Evolutionary conservation across 2,888 invertebrate species (phyloP).

Genomic region (Meiosimyza platycephala): DNA sequence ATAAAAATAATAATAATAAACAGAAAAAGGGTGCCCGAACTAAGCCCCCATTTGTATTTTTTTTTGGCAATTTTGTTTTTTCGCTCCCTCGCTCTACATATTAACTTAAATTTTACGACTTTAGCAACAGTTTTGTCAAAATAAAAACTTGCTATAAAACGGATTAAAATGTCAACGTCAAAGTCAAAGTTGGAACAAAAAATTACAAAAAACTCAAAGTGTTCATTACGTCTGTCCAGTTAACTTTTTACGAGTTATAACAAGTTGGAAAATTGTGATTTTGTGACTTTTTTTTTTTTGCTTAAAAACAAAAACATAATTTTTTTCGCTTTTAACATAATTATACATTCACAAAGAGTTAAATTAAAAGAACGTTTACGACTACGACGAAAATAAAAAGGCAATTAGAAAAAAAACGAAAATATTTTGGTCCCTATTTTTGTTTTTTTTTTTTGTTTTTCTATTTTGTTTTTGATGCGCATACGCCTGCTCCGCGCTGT

Average conservation of each 20-base stretch:
- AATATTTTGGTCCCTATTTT: not conserved
- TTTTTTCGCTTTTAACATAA: too few species aligned
- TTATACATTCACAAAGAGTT: too few species aligned
- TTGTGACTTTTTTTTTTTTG: too few species aligned
- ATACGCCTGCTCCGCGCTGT: not conserved
- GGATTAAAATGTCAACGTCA: constrained; percentile 19
- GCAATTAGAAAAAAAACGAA: too few species aligned
- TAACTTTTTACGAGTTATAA: not conserved
- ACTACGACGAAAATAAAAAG: too few species aligned
- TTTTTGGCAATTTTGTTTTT: too few species aligned
- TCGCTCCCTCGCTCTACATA: too few species aligned
- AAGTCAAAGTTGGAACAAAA: too few species aligned
- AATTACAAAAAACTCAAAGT: not conserved
- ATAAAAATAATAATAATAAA: too few species aligned
- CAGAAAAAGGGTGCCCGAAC: not conserved
- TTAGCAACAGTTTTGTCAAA: constrained; percentile 4
- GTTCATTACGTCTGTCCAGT: not conserved
- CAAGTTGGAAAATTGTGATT: not conserved
- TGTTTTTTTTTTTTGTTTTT: not conserved
- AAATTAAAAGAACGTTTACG: too few species aligned
- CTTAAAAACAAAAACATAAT: too few species aligned
- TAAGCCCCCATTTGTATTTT: not conserved
- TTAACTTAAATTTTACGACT: not conserved
- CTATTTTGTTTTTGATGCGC: too few species aligned
- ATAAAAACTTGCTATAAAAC: not conserved